phyloP scores from a whole-genome alignment of 64 coral and sea anemone genomes.

The Actinia equina region DNA sequence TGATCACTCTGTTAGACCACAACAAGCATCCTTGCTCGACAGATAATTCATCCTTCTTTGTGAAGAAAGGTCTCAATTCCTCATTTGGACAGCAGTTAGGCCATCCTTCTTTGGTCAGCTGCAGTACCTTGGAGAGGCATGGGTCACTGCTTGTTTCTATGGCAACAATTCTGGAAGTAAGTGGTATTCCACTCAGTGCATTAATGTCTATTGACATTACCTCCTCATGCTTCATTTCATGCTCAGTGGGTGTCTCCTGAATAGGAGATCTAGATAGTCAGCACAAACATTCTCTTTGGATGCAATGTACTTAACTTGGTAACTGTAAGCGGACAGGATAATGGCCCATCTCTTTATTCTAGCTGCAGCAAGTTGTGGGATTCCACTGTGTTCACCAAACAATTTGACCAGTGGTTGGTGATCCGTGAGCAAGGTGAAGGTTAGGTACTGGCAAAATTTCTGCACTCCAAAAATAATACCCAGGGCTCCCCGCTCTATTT shows the following conservation, averaged over 20 bases:
- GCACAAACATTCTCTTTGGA: constrained; percentile 33
- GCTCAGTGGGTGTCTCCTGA: background rate
- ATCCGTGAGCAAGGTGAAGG: constrained; percentile 32
- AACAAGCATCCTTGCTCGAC: constrained; percentile 20
- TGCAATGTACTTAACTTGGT: constrained; percentile 38
- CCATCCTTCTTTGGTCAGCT: constrained; percentile 25
- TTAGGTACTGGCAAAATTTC: constrained; percentile 28
- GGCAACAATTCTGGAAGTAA: constrained; percentile 7
- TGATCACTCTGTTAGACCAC: constrained; percentile 18
- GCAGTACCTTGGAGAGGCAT: constrained; percentile 15
- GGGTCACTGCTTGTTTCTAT: constrained; percentile 20
- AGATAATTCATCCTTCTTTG: constrained; percentile 8
- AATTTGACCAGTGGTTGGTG: constrained; percentile 28
- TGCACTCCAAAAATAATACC: constrained; percentile 18
- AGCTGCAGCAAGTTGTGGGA: constrained; percentile 31
- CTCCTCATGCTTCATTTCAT: background rate
- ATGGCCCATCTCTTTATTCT: constrained; percentile 52
- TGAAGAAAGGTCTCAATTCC: background rate
- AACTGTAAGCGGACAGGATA: constrained; percentile 39
- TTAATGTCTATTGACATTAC: background rate
- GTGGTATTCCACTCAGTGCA: background rate
- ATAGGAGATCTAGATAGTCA: constrained; percentile 13
- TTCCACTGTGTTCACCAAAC: constrained; percentile 20
- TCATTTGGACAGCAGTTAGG: background rate
- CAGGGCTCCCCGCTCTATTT: constrained; percentile 26